Evolutionary conservation across 2,113 vertebrate genomes (phyloP), one percentile per base, ranked within the genome.

Genomic region (Sapajus apella): DNA sequence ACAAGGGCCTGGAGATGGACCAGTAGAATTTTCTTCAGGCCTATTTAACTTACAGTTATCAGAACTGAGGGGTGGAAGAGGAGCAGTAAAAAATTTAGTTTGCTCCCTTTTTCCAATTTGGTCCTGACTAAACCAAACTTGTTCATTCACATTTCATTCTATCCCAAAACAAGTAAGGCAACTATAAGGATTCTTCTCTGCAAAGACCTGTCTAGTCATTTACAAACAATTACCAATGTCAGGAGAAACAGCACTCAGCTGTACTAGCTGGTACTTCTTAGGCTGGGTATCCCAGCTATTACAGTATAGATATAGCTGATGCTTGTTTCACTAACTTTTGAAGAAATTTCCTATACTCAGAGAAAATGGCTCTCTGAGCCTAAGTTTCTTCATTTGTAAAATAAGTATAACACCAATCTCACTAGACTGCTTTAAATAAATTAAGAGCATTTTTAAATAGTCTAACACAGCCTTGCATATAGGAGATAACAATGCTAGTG

Each of bases 151-250:
- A 58, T 52, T 81, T 23, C 40, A 77, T 40, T 52, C 23, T 55
- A 32, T 40, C 30, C 56, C 83, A 68, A 93, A 77, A 66, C 5
- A 0, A 89, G 12, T 45, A 37, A 73, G 52, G 27, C 6, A 92
- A 64, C 82, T 27, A 70, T 16, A 17, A 84, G 40, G n/a, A 64
- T 64, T 16, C 47, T 68, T 92, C 86, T 72, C 73, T 66, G 40
- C 12, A 43, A 70, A 86, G 77, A 13, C 43, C 87, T 12, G 55
- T 79, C 40, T 61, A 58, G 50, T 82, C 72, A 68, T 32, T 87
- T 70, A 82, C 9, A 87, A 87, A 93, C 64, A 83, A 95, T 61
- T 55, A 94, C 56, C 66, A 84, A 56, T 40, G 18, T 16, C 37
- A 50, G 68, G n/a, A 89, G 79, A 21, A 84, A 64, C 1, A 77